Evolutionary conservation across 2,888 invertebrate genomes (phyloP).

Genomic region (Noctua fimbriata): DNA sequence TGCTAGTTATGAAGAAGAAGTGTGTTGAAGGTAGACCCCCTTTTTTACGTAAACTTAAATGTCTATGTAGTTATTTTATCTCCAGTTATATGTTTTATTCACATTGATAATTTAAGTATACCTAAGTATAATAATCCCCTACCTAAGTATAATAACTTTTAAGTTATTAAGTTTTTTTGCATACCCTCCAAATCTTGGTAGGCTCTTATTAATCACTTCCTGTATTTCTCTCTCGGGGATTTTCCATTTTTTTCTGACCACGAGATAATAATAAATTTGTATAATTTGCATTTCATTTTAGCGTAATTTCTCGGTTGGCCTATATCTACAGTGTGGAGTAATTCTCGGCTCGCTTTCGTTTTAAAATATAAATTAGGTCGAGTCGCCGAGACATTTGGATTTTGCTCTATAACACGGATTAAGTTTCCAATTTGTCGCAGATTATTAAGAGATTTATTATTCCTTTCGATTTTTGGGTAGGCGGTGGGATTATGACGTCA

Average conservation of each 20-base stretch:
- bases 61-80: neutral
- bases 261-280: conserved; percentile 86
- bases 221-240: conserved; percentile 74
- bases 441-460: conserved; percentile 67
- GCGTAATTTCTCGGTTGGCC: conserved; percentile 80
- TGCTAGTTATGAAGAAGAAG: neutral
- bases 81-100: conserved; percentile 9
- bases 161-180: conserved; percentile 65
- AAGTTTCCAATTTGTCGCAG: conserved; percentile 68
- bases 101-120: neutral
- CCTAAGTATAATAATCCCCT: conserved; percentile 17
- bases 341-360: conserved; percentile 72
- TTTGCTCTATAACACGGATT: conserved; percentile 60
- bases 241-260: conserved; percentile 81
- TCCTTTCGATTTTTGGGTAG: conserved; percentile 53
- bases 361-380: conserved; percentile 69
- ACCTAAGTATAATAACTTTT: conserved; percentile 42
- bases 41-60: neutral
- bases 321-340: conserved; percentile 71
- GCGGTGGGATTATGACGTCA: conserved; percentile 45
- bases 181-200: conserved; percentile 69
- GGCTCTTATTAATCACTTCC: conserved; percentile 84
- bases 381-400: conserved; percentile 52
- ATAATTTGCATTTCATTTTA: conserved; percentile 88
- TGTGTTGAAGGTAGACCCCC: neutral